Percentiles rank a stretch among this genome's conserved stretches.
Conservation (phyloP, 2,888 invertebrate genomes). For the Noctua comes region DNA sequence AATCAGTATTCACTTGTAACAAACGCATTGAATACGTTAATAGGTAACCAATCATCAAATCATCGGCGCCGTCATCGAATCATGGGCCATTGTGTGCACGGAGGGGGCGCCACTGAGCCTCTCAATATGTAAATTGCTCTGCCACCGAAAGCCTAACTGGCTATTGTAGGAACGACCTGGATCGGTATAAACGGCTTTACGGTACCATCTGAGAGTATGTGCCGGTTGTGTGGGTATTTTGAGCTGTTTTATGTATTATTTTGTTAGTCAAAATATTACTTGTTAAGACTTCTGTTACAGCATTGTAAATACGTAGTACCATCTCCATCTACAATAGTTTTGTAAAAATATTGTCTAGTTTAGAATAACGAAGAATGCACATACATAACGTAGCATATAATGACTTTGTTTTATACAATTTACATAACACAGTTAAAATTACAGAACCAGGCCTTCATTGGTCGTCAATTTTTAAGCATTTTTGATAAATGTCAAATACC, state of each 20-base stretch:
- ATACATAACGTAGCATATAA: not conserved
- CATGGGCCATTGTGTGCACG: constrained; percentile 71
- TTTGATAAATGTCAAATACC: no score
- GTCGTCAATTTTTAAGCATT: no score
- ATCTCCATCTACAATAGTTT: no score
- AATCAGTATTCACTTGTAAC: constrained; percentile 61
- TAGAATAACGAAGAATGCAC: not conserved
- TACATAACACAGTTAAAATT: no score
- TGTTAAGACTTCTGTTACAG: not conserved
- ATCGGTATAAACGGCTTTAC: constrained; percentile 73
- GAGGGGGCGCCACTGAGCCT: constrained; percentile 75
- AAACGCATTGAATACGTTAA: constrained; percentile 65
- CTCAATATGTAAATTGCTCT: constrained; percentile 82
- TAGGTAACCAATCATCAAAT: constrained; percentile 74
- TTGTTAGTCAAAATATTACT: not conserved
- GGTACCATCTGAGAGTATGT: constrained; percentile 51
- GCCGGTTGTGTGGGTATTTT: constrained; percentile 23
- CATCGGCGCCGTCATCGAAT: constrained; percentile 70
- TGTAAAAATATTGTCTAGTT: no score
- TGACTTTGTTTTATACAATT: not conserved
- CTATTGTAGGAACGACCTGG: constrained; percentile 75
- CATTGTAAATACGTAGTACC: not conserved
- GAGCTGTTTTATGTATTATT: not conserved
- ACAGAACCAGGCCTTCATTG: no score
- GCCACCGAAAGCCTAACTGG: constrained; percentile 76